Conservation (phyloP, 2,113 vertebrate species). For the Platysteira castanea region DNA sequence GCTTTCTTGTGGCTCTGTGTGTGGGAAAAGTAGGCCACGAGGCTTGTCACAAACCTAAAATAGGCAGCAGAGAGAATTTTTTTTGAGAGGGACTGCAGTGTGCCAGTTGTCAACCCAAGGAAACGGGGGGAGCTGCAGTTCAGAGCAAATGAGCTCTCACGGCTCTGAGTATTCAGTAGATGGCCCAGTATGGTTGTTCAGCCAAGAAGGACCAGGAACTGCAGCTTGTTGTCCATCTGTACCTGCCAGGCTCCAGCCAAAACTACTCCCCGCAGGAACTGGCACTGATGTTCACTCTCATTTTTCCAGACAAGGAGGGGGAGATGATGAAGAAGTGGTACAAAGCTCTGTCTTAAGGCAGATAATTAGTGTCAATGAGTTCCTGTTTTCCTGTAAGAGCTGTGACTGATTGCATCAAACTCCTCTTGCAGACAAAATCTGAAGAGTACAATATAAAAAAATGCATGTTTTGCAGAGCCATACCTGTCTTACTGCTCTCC, state of each 20-base stretch:
- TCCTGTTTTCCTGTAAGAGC: constrained; percentile 44
- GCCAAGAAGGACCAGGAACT: background rate
- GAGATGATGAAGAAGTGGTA: background rate
- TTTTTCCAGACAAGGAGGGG: constrained; percentile 31
- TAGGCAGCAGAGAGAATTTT: background rate
- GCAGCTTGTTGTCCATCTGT: background rate
- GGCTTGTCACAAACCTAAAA: background rate
- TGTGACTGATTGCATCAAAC: constrained; percentile 21
- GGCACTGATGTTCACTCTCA: background rate
- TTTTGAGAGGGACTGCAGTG: background rate
- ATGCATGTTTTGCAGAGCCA: background rate
- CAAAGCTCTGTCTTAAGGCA: constrained; percentile 14
- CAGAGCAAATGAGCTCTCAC: background rate
- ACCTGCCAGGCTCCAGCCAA: constrained; percentile 7
- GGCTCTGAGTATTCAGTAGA: background rate
- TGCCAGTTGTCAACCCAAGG: background rate
- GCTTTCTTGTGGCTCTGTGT: background rate
- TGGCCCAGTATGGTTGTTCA: background rate
- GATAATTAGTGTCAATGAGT: constrained; percentile 8
- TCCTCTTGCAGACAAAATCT: background rate
- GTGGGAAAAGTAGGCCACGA: background rate
- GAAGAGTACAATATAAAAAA: background rate
- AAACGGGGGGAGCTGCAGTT: background rate
- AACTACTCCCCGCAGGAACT: background rate
- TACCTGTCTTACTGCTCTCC: background rate